Evolutionary conservation across 1,140 invertebrate species (phyloP).

Genomic region (Cydia amplana): DNA sequence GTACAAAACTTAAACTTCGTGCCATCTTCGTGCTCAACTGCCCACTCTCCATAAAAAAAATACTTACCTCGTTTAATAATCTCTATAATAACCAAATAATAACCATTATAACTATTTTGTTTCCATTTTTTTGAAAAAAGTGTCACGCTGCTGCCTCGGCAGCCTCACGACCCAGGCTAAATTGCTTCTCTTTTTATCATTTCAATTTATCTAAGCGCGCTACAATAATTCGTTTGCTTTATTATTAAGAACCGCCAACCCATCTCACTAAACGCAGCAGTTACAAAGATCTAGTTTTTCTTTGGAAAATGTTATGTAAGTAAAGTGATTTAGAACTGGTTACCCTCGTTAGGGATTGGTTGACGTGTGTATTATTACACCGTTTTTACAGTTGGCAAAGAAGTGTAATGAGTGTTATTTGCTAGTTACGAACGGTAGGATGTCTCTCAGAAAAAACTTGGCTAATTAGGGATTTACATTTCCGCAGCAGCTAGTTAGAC

Average conservation of each 20-base stretch:
- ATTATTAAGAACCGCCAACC: background rate
- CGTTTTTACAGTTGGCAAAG: constrained; percentile 7
- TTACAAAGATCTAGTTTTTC: constrained; percentile 13
- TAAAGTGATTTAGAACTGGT: constrained; percentile 19
- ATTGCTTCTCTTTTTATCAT: constrained; percentile 6
- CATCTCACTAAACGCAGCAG: background rate
- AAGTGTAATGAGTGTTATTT: constrained; percentile 12
- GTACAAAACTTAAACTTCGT: no score
- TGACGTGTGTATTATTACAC: constrained; percentile 13
- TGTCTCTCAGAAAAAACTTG: background rate
- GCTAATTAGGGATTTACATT: background rate
- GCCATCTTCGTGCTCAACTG: no score
- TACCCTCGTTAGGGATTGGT: constrained; percentile 13
- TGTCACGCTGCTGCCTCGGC: background rate
- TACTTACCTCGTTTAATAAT: no score
- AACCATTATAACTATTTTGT: background rate
- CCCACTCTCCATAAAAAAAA: no score
- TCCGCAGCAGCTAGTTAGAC: constrained; percentile 2
- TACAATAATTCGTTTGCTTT: constrained; percentile 7
- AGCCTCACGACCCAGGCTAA: background rate
- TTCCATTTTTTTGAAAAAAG: background rate
- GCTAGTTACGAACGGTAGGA: constrained; percentile 4
- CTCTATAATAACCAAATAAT: background rate
- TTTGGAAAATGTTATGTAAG: constrained; percentile 19
- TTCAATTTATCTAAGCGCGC: constrained; percentile 12